Base-by-base conservation (phyloP, 2,888 invertebrate genomes). In the Apocheima hispidaria region DNA sequence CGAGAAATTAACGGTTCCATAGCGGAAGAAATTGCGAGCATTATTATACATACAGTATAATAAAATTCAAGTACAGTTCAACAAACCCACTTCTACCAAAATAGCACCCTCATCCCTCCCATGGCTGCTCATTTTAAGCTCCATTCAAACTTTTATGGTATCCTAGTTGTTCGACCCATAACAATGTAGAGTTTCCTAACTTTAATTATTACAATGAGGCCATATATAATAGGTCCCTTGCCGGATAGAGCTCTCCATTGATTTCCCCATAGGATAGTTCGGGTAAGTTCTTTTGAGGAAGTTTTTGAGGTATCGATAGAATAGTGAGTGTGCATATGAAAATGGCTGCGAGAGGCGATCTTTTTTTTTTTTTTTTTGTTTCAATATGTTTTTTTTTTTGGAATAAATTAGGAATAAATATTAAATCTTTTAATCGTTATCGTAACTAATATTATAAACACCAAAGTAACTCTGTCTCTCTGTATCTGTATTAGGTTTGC, bases 121-220 rank as follows among this genome's bases (percentile, higher is more conserved):
- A 41, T 60, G 54, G 64, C 40, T 61, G 59, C 50, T 56, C 50
- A 65, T 65, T 66, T 51, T 63, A 60, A 60, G 59, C 62, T 49
- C 54, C 48, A 63, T 63, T 58, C 51, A 65, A 75, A 75, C 68
- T 73, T 74, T 66, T 72, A 74, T 72, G 67, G 65, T 46, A 63
- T 63, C 67, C 64, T 56, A 69, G 56, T 67, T 62, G 56, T 52
- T 55, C 44, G 50, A 61, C 66, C 65, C 67, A 66, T 69, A 70
- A 72, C 67, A 68, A 66, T 66, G 69, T 68, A 64, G 50, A 69
- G 67, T 71, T 70, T 62, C 63, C 51, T 56, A 70, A 74, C 68
- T 72, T 71, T 77, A 73, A 75, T 75, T 74, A 69, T 71, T 57
- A 51, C 68, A 63, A 68, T 66, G 65, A 63, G 68, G 60, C 60